These are phyloP conservation scores for Dryas iulia DNA, from an alignment of 1,140 invertebrate genomes.

Conservation along the genomic window DNA sequence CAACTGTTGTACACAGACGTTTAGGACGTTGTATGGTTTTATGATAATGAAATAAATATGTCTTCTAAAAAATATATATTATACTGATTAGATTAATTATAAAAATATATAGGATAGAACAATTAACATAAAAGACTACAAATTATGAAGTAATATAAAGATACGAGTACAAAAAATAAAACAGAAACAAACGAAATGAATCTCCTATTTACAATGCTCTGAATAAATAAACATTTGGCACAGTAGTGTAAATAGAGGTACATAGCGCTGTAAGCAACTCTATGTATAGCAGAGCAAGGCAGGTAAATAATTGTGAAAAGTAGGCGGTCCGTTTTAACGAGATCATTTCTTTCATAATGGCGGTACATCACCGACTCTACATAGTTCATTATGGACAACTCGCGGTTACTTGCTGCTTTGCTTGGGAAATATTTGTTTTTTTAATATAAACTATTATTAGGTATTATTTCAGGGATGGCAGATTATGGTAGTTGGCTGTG, in stretches of 20 bases:
- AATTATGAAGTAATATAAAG: neutral
- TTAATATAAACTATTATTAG: too few relatives aligned
- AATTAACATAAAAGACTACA: neutral
- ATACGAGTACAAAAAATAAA: neutral
- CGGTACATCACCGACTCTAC: neutral
- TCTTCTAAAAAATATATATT: too few relatives aligned
- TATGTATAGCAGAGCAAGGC: neutral
- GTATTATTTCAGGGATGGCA: too few relatives aligned
- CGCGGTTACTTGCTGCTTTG: neutral
- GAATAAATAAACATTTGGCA: slow-evolving; percentile 13
- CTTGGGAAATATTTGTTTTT: neutral
- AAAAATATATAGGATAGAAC: too few relatives aligned
- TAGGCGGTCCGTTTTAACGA: slow-evolving; percentile 34
- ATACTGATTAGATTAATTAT: too few relatives aligned
- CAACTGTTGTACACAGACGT: too few relatives aligned
- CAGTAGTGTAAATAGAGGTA: neutral
- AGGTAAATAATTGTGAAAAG: slow-evolving; percentile 25
- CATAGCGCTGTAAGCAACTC: slow-evolving; percentile 2
- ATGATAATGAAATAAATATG: too few relatives aligned
- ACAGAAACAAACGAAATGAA: neutral
- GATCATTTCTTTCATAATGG: slow-evolving; percentile 31
- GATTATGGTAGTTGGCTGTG: too few relatives aligned
- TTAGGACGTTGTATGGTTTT: too few relatives aligned
- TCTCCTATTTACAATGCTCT: neutral
- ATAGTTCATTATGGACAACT: neutral